A percentile compares a stretch with the other conserved stretches of the same genome.
phyloP scores from a whole-genome alignment of 92 coral and sea anemone species.

The Diadumene lineata region DNA sequence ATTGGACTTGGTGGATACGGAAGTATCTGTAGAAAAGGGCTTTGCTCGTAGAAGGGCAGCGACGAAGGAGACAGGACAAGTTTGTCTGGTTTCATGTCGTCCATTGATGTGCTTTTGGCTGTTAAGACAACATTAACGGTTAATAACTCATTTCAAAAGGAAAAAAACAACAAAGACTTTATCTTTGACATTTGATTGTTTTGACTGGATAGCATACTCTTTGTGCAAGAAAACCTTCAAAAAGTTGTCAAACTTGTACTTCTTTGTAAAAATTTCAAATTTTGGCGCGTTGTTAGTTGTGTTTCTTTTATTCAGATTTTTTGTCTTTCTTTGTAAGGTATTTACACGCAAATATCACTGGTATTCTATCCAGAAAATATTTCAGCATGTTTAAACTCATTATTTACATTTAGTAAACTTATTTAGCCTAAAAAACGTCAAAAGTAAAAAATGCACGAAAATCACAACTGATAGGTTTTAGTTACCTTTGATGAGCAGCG shows the following conservation, averaged over 20 bases:
- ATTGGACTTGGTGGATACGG: slow-evolving; percentile 25
- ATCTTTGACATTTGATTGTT: neutral
- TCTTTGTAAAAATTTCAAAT: neutral
- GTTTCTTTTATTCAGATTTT: slow-evolving; percentile 11
- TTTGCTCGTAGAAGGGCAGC: slow-evolving; percentile 27
- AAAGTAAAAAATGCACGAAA: neutral
- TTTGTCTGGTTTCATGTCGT: slow-evolving; percentile 12
- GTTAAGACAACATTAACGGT: slow-evolving; percentile 30
- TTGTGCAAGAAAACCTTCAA: neutral
- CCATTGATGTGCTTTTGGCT: slow-evolving; percentile 33
- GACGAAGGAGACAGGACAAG: slow-evolving; percentile 11
- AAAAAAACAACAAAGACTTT: slow-evolving; percentile 1
- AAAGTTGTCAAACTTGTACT: neutral
- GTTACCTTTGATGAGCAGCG: slow-evolving; percentile 20
- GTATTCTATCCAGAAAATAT: slow-evolving; percentile 10
- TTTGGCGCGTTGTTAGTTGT: neutral
- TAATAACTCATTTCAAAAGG: slow-evolving; percentile 20
- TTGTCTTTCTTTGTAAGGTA: slow-evolving; percentile 21
- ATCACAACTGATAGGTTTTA: neutral
- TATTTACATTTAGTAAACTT: neutral
- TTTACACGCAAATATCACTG: slow-evolving; percentile 12
- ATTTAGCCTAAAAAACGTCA: neutral
- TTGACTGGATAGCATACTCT: slow-evolving; percentile 9
- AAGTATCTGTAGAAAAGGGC: slow-evolving; percentile 1
- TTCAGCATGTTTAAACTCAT: neutral